Conservation (phyloP, 2,797 vertebrate species). For the Labroides dimidiatus region DNA sequence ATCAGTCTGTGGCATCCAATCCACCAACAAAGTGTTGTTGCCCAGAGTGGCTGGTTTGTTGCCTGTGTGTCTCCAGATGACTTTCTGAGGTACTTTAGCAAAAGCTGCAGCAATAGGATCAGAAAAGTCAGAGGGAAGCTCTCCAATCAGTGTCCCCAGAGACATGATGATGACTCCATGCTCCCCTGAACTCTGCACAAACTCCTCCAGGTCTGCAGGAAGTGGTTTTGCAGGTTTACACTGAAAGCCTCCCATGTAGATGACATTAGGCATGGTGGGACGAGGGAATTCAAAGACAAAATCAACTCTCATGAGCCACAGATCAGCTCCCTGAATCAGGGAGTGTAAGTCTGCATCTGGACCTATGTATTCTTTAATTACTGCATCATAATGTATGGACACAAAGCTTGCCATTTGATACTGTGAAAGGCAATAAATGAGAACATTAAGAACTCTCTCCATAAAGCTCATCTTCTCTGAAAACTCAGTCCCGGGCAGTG, state of each 20-base stretch:
- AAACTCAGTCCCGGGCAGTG: slow-evolving; percentile 35
- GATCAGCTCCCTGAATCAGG: slow-evolving; percentile 77
- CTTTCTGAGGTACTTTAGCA: slow-evolving; percentile 81
- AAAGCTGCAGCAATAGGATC: slow-evolving; percentile 78
- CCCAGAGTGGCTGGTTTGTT: slow-evolving; percentile 71
- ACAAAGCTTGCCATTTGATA: neutral
- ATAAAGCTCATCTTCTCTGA: slow-evolving; percentile 67
- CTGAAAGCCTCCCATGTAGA: slow-evolving; percentile 85
- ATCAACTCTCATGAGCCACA: slow-evolving; percentile 85
- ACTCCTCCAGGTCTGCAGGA: slow-evolving; percentile 75
- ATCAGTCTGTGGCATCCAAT: slow-evolving; percentile 84
- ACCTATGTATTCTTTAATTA: slow-evolving; percentile 61
- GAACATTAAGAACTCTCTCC: slow-evolving; percentile 52
- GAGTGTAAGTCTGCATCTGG: slow-evolving; percentile 50
- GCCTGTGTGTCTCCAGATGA: slow-evolving; percentile 82
- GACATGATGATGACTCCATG: slow-evolving; percentile 85
- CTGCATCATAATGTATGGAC: slow-evolving; percentile 5
- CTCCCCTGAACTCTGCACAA: slow-evolving; percentile 80
- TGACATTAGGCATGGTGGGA: slow-evolving; percentile 84
- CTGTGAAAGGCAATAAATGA: neutral
- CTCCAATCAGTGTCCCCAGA: slow-evolving; percentile 74
- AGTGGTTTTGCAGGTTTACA: slow-evolving; percentile 80
- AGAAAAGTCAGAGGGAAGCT: slow-evolving; percentile 71
- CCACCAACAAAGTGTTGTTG: slow-evolving; percentile 81
- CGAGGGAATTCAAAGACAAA: slow-evolving; percentile 86